Evolutionary conservation across 37 sponge, comb jelly and placozoan species (phyloP).

Genomic region (Ephydatia muelleri): DNA sequence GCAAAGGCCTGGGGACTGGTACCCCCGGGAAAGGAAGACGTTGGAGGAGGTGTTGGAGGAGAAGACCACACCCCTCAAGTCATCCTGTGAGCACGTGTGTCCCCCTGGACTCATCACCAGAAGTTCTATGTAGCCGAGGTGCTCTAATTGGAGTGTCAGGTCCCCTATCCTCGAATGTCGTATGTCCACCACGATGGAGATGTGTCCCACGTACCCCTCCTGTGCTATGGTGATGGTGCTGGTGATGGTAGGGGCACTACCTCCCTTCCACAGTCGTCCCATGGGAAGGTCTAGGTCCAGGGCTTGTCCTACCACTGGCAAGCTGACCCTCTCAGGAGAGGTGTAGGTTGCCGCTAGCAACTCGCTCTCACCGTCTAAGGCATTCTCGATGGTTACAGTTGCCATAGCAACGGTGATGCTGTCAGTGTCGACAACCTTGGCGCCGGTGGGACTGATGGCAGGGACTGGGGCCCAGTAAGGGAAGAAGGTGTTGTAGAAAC

Average conservation of each 20-base stretch:
- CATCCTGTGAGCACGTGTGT: slow-evolving; percentile 55
- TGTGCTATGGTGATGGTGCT: slow-evolving; percentile 43
- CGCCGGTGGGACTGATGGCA: slow-evolving; percentile 33
- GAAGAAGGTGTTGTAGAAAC: slow-evolving; percentile 55
- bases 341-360: slow-evolving; percentile 57
- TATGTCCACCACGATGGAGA: slow-evolving; percentile 80
- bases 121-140: slow-evolving; percentile 43
- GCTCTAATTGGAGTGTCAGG: slow-evolving; percentile 79
- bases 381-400: slow-evolving; percentile 51
- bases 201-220: slow-evolving; percentile 61
- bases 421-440: slow-evolving; percentile 73
- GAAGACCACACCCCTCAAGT: slow-evolving; percentile 67
- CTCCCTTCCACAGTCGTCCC: slow-evolving; percentile 43
- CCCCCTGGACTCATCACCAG: slow-evolving; percentile 85
- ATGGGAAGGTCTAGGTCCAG: slow-evolving; percentile 52
- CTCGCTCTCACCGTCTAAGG: slow-evolving; percentile 58
- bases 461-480: slow-evolving; percentile 66
- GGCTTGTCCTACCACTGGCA: slow-evolving; percentile 69
- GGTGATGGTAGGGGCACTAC: slow-evolving; percentile 45
- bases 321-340: slow-evolving; percentile 47
- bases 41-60: slow-evolving; percentile 42
- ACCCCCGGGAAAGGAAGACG: slow-evolving; percentile 54
- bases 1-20: slow-evolving; percentile 81
- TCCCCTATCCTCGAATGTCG: slow-evolving; percentile 92
- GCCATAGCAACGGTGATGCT: slow-evolving; percentile 43